phyloP scores from a whole-genome alignment of 2,888 invertebrate genomes.

The Melinaea marsaeus region DNA sequence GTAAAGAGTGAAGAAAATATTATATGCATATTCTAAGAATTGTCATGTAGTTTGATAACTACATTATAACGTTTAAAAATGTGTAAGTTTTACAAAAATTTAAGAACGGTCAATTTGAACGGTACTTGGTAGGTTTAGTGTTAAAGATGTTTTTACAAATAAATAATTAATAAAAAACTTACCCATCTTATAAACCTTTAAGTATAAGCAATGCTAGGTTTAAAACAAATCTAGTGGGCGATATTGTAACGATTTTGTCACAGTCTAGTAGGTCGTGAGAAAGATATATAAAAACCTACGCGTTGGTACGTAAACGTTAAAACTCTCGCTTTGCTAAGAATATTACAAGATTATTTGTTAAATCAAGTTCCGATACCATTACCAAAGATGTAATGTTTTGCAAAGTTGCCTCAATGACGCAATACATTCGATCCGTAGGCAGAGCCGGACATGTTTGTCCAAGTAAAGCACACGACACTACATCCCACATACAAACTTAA shows the following conservation, averaged over 20 bases:
- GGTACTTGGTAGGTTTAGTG: too few species aligned
- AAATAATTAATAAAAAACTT: conserved; percentile 20
- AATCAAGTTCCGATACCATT: conserved; percentile 27
- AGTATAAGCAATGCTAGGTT: conserved; percentile 9
- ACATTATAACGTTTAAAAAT: too few species aligned
- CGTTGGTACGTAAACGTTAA: conserved; percentile 7
- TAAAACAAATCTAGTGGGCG: conserved; percentile 23
- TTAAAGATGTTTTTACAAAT: not conserved
- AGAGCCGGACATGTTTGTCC: conserved; percentile 63
- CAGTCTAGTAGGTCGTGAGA: conserved; percentile 30
- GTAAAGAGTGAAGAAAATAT: too few species aligned
- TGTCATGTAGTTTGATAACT: too few species aligned
- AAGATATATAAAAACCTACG: conserved; percentile 16
- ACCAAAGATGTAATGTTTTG: conserved; percentile 27
- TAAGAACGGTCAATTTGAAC: too few species aligned
- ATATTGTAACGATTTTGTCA: conserved; percentile 13
- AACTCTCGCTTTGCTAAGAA: conserved; percentile 10
- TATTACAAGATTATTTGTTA: conserved; percentile 14
- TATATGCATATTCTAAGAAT: too few species aligned
- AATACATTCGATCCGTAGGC: conserved; percentile 62
- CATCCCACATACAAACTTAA: conserved; percentile 69
- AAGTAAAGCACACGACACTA: conserved; percentile 71
- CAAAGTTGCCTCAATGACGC: conserved; percentile 57
- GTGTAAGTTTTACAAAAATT: too few species aligned
- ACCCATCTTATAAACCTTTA: conserved; percentile 20